These are phyloP conservation scores for Odontomachus brunneus DNA, from an alignment of 1,140 invertebrate species.

Conservation along the genomic window DNA sequence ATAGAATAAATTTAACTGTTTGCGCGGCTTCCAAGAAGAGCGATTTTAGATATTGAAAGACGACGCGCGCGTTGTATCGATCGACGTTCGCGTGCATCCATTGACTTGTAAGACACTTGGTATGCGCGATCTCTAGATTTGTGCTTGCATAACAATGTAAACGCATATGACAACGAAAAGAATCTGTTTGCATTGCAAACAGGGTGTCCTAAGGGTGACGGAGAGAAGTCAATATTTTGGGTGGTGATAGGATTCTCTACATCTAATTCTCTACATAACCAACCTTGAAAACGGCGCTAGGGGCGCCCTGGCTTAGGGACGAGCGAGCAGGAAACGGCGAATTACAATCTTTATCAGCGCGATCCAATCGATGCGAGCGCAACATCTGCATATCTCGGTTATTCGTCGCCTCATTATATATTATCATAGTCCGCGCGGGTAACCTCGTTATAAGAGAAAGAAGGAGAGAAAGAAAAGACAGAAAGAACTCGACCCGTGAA, in stretches of 20 bases:
- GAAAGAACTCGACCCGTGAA: neutral
- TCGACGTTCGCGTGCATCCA: too few species aligned
- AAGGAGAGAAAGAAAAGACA: neutral
- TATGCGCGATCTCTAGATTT: too few species aligned
- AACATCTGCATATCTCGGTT: conserved; percentile 35
- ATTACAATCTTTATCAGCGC: conserved; percentile 58
- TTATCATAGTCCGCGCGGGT: neutral
- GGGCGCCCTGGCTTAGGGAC: neutral
- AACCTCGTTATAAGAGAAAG: neutral
- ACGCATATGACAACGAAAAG: too few species aligned
- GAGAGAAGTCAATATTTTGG: too few species aligned
- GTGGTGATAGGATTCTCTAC: conserved; percentile 8
- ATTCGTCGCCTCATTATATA: conserved; percentile 27
- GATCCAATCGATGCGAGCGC: conserved; percentile 43
- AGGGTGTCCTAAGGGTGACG: too few species aligned
- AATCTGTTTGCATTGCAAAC: too few species aligned
- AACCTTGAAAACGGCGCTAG: conserved; percentile 49
- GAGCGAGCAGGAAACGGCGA: conserved; percentile 42
- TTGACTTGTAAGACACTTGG: too few species aligned
- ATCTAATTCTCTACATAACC: conserved; percentile 28
- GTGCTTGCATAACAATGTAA: too few species aligned
- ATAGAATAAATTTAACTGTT: neutral
- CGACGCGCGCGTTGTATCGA: too few species aligned
- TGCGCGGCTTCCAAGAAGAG: neutral
- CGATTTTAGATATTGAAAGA: too few species aligned